These are phyloP conservation scores for Struthio camelus DNA, from an alignment of 2,113 vertebrate genomes.

Conservation along the genomic window DNA sequence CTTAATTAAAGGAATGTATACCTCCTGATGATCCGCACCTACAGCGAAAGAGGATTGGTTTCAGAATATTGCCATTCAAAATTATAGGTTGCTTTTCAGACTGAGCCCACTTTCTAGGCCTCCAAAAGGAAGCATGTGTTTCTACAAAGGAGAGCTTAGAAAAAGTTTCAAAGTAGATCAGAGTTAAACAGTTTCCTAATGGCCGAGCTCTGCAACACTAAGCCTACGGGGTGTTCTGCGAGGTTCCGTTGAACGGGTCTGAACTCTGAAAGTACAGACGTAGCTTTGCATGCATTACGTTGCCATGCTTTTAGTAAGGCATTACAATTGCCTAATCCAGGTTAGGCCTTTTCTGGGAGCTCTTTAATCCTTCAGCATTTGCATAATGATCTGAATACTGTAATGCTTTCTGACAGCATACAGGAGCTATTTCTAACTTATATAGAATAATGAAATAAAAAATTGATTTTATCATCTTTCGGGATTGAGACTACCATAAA, in stretches of 20 bases:
- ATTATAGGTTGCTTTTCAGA: neutral
- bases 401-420: constrained; percentile 24
- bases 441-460: constrained; percentile 12
- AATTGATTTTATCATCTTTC: neutral
- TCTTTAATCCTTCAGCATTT: constrained; percentile 52
- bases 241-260: neutral
- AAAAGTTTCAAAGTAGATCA: constrained; percentile 44
- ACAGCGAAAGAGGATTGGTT: neutral
- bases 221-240: constrained; percentile 28
- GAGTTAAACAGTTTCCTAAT: constrained; percentile 23
- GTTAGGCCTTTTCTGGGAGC: constrained; percentile 25
- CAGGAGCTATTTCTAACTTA: constrained; percentile 18
- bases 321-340: constrained; percentile 49
- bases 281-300: constrained; percentile 19
- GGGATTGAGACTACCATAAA: neutral
- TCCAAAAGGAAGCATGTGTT: neutral
- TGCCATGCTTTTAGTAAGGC: neutral
- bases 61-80: neutral
- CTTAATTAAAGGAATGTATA: constrained; percentile 4
- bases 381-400: constrained; percentile 23
- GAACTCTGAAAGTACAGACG: neutral
- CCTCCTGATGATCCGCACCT: neutral
- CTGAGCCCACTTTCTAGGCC: neutral
- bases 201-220: constrained; percentile 19
- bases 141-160: neutral